Conservation (phyloP, 2,797 vertebrate genomes). For the Cossypha polioptera region DNA sequence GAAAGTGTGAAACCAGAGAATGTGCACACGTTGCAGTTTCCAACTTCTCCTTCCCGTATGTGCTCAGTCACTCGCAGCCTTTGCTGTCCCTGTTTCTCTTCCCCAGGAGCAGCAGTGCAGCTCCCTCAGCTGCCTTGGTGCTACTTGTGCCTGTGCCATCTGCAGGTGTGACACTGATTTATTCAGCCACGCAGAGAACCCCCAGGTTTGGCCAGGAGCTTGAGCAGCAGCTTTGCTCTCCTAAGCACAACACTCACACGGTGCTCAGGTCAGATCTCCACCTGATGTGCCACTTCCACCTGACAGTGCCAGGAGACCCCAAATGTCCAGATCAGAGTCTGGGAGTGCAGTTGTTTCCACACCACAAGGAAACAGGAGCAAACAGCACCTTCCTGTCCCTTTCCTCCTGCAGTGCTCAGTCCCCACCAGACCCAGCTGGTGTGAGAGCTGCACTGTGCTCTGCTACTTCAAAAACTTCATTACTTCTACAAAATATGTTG, state of each 20-base stretch:
- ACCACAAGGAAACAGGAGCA: not conserved
- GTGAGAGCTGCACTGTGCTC: not conserved
- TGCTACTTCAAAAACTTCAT: conserved; percentile 19
- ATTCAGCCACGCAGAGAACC: not conserved
- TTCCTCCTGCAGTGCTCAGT: not conserved
- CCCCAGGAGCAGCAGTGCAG: not conserved
- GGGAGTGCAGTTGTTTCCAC: not conserved
- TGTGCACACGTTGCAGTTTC: not conserved
- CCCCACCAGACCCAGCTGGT: not conserved
- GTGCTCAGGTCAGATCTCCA: not conserved
- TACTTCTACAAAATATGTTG: conserved; percentile 31
- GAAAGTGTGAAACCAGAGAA: not conserved
- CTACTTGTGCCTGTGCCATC: not conserved
- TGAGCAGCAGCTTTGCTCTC: not conserved
- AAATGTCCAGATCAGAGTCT: not conserved
- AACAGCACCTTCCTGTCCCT: not conserved
- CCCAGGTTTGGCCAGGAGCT: not conserved
- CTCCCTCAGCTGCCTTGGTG: not conserved
- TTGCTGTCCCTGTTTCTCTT: not conserved
- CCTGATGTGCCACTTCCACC: not conserved
- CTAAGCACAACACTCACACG: not conserved
- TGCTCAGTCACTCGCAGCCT: not conserved
- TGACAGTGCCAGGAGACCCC: not conserved
- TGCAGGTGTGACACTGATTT: not conserved
- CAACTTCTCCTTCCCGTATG: not conserved